phyloP scores from a whole-genome alignment of 2,888 invertebrate species.

The Lapara coniferarum region DNA sequence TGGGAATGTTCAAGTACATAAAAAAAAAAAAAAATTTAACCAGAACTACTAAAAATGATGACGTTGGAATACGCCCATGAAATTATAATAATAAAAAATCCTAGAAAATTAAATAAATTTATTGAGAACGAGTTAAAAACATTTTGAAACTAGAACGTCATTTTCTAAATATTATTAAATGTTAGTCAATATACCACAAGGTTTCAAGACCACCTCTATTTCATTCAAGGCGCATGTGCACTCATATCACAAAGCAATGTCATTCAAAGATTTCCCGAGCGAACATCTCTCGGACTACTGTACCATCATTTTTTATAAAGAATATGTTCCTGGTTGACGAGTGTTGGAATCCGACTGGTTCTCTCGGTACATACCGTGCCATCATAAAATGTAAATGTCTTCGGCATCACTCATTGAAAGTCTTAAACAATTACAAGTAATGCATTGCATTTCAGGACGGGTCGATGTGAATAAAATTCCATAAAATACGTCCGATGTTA shows the following conservation, averaged over 20 bases:
- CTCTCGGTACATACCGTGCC: constrained; percentile 67
- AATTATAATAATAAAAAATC: no score
- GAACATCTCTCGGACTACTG: constrained; percentile 57
- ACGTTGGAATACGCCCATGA: no score
- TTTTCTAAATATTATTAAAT: neutral
- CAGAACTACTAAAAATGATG: no score
- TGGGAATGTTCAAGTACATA: no score
- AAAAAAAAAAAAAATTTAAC: no score
- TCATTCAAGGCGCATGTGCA: constrained; percentile 38
- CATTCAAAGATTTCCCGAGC: constrained; percentile 74
- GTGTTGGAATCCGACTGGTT: constrained; percentile 61
- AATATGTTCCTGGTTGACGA: constrained; percentile 79
- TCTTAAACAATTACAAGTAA: constrained; percentile 62
- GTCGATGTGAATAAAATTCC: constrained; percentile 58
- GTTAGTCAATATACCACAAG: neutral
- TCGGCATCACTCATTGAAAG: constrained; percentile 65
- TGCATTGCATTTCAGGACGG: constrained; percentile 51
- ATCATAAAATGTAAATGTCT: constrained; percentile 76
- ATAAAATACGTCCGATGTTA: constrained; percentile 45
- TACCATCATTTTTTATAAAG: constrained; percentile 64
- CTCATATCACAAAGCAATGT: constrained; percentile 60
- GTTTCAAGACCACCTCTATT: constrained; percentile 39
- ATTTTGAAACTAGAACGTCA: no score
- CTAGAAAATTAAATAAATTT: no score
- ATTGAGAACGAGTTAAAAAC: no score